These are phyloP conservation scores for Hippocampus abdominalis DNA, from an alignment of 2,113 vertebrate species.

Conservation along the genomic window DNA sequence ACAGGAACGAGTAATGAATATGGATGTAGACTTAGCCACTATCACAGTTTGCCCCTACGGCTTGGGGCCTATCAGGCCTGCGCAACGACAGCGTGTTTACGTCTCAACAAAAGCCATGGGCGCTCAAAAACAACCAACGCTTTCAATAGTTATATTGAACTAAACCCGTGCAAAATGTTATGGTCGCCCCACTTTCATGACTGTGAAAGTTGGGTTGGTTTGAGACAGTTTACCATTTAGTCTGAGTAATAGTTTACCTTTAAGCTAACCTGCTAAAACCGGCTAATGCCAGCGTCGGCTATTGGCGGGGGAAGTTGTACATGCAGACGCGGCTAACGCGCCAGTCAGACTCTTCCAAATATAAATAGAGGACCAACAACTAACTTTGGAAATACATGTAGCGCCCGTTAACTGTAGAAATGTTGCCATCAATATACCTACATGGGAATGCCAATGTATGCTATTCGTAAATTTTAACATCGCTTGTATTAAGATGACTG, in stretches of 20 bases:
- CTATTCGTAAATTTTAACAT: too few relatives aligned
- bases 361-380: not conserved
- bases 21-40: constrained; percentile 3
- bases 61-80: constrained; percentile 68
- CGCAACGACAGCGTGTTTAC: constrained; percentile 34
- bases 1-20: not conserved
- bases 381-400: not conserved
- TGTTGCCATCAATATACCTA: not conserved
- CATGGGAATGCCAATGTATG: not conserved
- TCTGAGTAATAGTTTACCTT: constrained; percentile 22
- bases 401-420: not conserved
- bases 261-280: constrained; percentile 38
- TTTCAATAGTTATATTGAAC: not conserved
- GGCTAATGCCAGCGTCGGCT: constrained; percentile 37
- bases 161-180: too few relatives aligned
- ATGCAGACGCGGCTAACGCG: constrained; percentile 14
- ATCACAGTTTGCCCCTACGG: not conserved
- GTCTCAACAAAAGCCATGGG: constrained; percentile 35
- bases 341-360: not conserved
- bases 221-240: not conserved
- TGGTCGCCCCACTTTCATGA: not conserved
- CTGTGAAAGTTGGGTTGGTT: too few relatives aligned
- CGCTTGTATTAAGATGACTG: not conserved
- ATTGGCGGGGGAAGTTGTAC: constrained; percentile 46
- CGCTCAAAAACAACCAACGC: not conserved